Evolutionary conservation across 2,113 vertebrate species (phyloP), one percentile per base, ranked within the genome.

Genomic region (Empidonax traillii): DNA sequence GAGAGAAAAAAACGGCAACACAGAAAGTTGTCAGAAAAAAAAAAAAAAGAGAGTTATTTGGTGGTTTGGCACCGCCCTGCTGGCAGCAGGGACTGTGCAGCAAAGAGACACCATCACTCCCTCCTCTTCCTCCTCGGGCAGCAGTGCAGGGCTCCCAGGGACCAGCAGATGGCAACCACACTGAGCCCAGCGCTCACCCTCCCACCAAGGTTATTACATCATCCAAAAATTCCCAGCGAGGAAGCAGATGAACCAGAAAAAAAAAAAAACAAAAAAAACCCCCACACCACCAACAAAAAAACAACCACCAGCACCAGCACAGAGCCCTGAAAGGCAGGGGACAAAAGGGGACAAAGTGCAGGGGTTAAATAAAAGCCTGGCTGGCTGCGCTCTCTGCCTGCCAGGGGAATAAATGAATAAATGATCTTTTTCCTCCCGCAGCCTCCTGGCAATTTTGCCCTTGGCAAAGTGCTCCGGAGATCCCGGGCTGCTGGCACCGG

Each of bases 161-260:
- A 95, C 95, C 98, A 7, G 97, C 96, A 98, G 98, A 93, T 97
- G 98, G 98, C 96, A 96, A 96, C 95, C 94, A 77, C 82, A 71
- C 31, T 58, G 41, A 72, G 62, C 56, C 83, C 79, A 63, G 79
- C 65, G 25, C 93, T 76, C 62, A 80, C 27, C 90, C 87, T 93
- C 90, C 93, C 86, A 49, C 82, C 91, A 95, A 94, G 93, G 92
- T 96, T 95, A 97, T 94, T 97, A 97, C 96, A 94, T 97, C 97
- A 97, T 92, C 89, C 68, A 66, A 86, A 84, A 72, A 85, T 81
- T 82, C 97, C 89, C 90, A 84, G 84, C 18, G 39, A 94, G 88
- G 53, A 59, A 97, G 49, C 78, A 77, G 90, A 68, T 37, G 49
- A 62, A 52, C 51, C 53, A 87, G 79, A 21, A 31, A 3, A 33